Evolutionary conservation across 2,797 vertebrate genomes (phyloP).

Genomic region (Paramormyrops hopkinsi): DNA sequence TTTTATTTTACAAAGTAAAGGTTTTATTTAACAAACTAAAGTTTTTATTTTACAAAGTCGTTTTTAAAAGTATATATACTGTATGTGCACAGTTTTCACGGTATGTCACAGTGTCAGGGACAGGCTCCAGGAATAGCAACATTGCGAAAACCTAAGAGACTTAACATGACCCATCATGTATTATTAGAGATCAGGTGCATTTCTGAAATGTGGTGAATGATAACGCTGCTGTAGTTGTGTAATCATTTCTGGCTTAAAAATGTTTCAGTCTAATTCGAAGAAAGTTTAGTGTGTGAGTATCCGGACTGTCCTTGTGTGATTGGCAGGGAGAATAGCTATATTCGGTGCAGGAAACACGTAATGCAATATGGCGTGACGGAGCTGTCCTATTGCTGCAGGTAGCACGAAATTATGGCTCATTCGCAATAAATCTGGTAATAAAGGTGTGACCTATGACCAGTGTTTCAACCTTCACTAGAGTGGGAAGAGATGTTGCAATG

Average conservation of each 20-base stretch:
- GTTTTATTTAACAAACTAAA: background rate
- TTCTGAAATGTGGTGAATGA: background rate
- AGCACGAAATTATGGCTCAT: background rate
- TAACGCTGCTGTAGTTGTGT: background rate
- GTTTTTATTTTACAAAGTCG: background rate
- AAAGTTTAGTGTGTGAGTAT: background rate
- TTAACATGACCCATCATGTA: background rate
- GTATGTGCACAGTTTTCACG: background rate
- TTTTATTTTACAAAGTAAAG: background rate
- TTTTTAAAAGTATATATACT: background rate
- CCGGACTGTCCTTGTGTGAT: background rate
- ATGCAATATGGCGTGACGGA: constrained; percentile 1
- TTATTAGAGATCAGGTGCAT: background rate
- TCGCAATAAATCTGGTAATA: background rate
- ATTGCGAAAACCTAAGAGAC: background rate
- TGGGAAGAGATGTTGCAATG: background rate
- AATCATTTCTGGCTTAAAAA: background rate
- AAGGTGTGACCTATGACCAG: background rate
- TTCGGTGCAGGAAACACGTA: background rate
- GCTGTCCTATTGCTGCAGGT: background rate
- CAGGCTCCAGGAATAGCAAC: background rate
- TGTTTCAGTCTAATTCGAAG: background rate
- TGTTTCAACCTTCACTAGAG: background rate
- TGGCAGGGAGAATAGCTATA: background rate
- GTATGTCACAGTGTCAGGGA: background rate